Percentiles rank a stretch among this genome's conserved stretches.
These are phyloP conservation scores for Drosophila nr. perissopoda DNA, from an alignment of 2,888 invertebrate genomes.

Conservation along the genomic window DNA sequence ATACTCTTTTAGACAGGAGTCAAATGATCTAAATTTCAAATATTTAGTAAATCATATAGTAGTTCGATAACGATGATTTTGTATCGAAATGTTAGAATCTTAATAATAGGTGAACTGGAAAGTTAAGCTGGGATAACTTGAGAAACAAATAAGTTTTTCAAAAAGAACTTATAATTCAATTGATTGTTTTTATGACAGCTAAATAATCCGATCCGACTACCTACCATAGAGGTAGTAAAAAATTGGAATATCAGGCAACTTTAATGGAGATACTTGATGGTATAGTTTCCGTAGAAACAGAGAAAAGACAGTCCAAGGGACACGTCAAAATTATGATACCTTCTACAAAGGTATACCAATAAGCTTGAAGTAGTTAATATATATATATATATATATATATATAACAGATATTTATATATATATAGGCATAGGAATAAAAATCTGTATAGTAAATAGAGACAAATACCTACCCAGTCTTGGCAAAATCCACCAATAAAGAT, in stretches of 20 bases:
- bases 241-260: not conserved
- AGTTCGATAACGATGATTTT: too few relatives aligned
- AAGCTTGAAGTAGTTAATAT: not conserved
- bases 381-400: too few relatives aligned
- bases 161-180: too few relatives aligned
- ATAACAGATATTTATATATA: not conserved
- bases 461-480: slow-evolving; percentile 84
- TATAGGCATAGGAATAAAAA: not conserved
- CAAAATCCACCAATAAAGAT: slow-evolving; percentile 85
- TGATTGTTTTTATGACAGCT: not conserved
- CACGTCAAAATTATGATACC: not conserved
- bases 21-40: too few relatives aligned
- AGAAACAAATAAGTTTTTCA: too few relatives aligned
- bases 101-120: too few relatives aligned
- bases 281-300: not conserved
- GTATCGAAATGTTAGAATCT: too few relatives aligned
- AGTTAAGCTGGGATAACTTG: too few relatives aligned
- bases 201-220: not conserved
- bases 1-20: not conserved
- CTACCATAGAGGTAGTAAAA: not conserved
- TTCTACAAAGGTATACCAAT: not conserved
- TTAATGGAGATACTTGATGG: not conserved
- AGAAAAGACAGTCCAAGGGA: not conserved
- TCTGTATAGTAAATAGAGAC: not conserved
- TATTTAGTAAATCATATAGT: too few relatives aligned